Evolutionary conservation across 1,140 invertebrate species (phyloP).

Genomic region (Sycophila sp.): DNA sequence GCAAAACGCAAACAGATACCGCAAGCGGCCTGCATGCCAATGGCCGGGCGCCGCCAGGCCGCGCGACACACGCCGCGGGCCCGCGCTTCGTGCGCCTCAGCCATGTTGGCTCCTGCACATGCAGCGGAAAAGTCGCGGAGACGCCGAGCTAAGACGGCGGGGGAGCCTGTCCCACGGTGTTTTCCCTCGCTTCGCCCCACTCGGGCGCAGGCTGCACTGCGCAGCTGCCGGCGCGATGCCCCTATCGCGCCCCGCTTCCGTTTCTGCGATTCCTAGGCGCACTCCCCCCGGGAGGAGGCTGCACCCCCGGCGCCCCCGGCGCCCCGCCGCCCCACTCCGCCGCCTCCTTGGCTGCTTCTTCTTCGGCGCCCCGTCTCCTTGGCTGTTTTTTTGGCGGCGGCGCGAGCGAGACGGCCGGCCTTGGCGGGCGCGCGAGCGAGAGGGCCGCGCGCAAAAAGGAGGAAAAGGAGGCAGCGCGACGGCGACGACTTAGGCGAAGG

Average conservation of each 20-base stretch:
- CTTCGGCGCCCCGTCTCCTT: slow-evolving; percentile 35
- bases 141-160: neutral
- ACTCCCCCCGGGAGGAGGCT: slow-evolving; percentile 24
- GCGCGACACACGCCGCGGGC: no score
- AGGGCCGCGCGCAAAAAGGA: neutral
- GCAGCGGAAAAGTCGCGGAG: no score
- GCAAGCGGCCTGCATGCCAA: slow-evolving; percentile 63
- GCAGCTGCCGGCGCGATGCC: slow-evolving; percentile 48
- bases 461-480: slow-evolving; percentile 19
- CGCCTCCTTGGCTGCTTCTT: slow-evolving; percentile 7
- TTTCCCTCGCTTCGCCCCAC: slow-evolving; percentile 39
- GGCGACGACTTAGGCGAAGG: slow-evolving; percentile 48
- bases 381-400: slow-evolving; percentile 24
- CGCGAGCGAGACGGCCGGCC: neutral
- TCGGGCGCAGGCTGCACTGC: slow-evolving; percentile 61
- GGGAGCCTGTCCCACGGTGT: slow-evolving; percentile 23
- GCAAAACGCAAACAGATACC: slow-evolving; percentile 65
- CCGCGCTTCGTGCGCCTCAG: no score
- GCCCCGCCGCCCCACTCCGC: neutral
- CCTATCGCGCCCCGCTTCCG: slow-evolving; percentile 40
- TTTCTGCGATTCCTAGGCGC: slow-evolving; percentile 21
- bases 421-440: no score
- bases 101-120: neutral
- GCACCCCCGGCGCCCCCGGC: slow-evolving; percentile 34
- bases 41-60: slow-evolving; percentile 59